Base-by-base conservation (phyloP, 2,888 invertebrate species). In the Empis livida region DNA sequence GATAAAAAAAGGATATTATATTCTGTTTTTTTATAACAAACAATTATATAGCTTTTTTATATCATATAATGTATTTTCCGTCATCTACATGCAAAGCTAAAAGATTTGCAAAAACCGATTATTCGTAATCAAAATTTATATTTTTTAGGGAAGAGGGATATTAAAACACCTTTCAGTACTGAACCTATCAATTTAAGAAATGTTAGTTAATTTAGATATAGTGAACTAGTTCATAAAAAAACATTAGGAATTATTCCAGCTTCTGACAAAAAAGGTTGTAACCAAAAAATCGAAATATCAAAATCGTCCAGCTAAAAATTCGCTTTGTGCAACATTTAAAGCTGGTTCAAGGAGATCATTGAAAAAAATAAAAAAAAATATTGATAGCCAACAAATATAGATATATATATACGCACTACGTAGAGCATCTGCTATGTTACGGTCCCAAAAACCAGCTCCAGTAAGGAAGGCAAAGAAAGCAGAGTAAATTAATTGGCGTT, bases 101-200 rank as follows among this genome's bases (percentile, higher is more conserved):
- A 65, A 47, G 27, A 27, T 14, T 11, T 5, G 16, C 56, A 58
- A 60, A n/a, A n/a, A n/a, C 61, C 70, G 62, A 70, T 70, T 54
- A 63, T 70, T 56, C 66, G 70, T 55, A 68, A 70, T 60, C 65
- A 68, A 58, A 65, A 70, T 58, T 56, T 70, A 32, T 67, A 62
- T 56, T 59, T 70, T 57, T 57, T 69, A 54, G 70, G 70, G 58
- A 68, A 65, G 57, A 61, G 66, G 40, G 67, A 69, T 61, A 59
- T 69, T 41, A 65, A 62, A 54, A 70, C 67, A 57, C 70, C 70
- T 47, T 70, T 70, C 58, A 70, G 70, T 58, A 67, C 66, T 55
- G 69, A 97, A 71, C 80, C 91, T 32, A 89, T 87, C 73, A 97
- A 97, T 73, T 77, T 97, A 71, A 87, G 85, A 63, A 91, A 90